A percentile compares a stretch with the other conserved stretches of the same genome.
Evolutionary conservation across 2,113 vertebrate genomes (phyloP).

Genomic region (Dinomys branickii): DNA sequence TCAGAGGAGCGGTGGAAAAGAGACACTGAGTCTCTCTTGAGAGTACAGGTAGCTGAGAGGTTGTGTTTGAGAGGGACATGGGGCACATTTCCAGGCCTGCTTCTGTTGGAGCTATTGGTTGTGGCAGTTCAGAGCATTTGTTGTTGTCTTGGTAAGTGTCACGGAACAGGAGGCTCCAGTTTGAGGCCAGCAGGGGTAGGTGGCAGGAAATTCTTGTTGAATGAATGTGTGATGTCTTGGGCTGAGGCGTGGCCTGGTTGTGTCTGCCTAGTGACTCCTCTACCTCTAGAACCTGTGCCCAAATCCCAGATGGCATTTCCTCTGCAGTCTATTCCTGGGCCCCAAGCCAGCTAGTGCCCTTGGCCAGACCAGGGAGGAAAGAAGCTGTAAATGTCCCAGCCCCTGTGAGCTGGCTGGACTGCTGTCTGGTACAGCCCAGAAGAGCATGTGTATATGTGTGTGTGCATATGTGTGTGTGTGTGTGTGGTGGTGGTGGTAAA

Average conservation of each 20-base stretch:
- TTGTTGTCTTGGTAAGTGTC: neutral
- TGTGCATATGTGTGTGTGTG: too few species aligned
- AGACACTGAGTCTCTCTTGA: accelerated
- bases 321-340: neutral
- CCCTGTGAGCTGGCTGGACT: too few species aligned
- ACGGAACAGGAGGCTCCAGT: neutral
- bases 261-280: neutral
- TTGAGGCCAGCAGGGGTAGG: neutral
- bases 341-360: neutral
- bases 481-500: neutral
- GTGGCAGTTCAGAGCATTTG: neutral
- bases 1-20: too few species aligned
- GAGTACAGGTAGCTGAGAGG: neutral
- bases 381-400: neutral
- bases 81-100: neutral
- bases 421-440: neutral
- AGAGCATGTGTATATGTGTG: neutral
- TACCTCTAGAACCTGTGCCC: neutral
- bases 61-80: neutral
- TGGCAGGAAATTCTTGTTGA: slow-evolving; percentile 48
- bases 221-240: neutral
- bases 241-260: neutral
- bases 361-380: neutral
- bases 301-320: neutral
- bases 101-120: neutral